Evolutionary conservation across 2,797 vertebrate genomes (phyloP), one percentile per base, ranked within the genome.

Genomic region (Coregonus ussuriensis): DNA sequence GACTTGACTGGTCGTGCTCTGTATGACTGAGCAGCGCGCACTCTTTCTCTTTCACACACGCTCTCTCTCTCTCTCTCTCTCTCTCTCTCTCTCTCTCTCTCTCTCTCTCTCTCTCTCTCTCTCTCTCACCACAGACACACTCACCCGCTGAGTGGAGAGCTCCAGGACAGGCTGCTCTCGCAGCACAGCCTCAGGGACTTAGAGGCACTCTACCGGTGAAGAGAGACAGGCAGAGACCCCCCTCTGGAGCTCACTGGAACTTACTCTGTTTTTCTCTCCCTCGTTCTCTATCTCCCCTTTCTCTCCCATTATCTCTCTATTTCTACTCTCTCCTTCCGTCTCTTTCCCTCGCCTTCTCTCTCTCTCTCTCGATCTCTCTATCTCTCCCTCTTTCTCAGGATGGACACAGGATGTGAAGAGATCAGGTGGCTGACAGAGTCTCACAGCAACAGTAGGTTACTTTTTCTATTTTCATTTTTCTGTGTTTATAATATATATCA

Each of bases 1-100:
- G 72, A 79, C 67, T 74, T 74, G 77, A 77, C 84, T 82, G 82
- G 74, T 77, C 68, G 82, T 80, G 54, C 72, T 67, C 78, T 84
- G 84, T 81, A 78, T 89, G 83, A 88, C 79, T 68, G 75, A 73
- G 68, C 54, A 69, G 70, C 33, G 54, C 68, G 41, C 63, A 54
- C 72, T 11, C 77, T 21, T 72, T 11, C 74, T 37, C 77, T 21
- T 75, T 11, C 74, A 21, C 68, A 15, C 75, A 5, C 79, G 52
- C 75, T 13, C 72, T 73, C 31, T 33, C 31, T 33, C 3, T 33
- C 77, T 69, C 75, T 33, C 79, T 65, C 41, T 47, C 41, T 47
- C 41, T 33, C 77, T 69, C 75, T 33, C 79, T 65, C 25, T 25
- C 25, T 25, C 25, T 25, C 25, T 25, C 25, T 25, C 25, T 25